phyloP scores from a whole-genome alignment of 2,797 vertebrate species.

The Corythornis leucogaster region DNA sequence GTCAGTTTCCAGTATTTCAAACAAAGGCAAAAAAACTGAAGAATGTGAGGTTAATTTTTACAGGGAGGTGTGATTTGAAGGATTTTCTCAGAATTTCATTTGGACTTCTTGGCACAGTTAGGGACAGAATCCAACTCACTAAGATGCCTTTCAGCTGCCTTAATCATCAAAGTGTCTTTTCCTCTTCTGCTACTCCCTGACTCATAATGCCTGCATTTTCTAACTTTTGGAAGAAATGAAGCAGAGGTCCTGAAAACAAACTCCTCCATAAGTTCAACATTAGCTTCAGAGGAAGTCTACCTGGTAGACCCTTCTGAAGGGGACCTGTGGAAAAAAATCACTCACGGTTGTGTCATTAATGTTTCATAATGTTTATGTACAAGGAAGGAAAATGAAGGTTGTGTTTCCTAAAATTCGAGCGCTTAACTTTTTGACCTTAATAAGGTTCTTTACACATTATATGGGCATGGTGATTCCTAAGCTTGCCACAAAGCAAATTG shows the following conservation, averaged over 20 bases:
- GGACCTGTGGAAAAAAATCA: slow-evolving; percentile 32
- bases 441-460: slow-evolving; percentile 27
- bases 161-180: slow-evolving; percentile 14
- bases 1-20: not conserved
- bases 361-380: slow-evolving; percentile 38
- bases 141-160: slow-evolving; percentile 2
- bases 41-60: not conserved
- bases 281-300: not conserved
- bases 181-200: slow-evolving; percentile 8
- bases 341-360: not conserved
- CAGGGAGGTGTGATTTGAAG: not conserved
- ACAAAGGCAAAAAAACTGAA: not conserved
- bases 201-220: slow-evolving; percentile 36
- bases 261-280: not conserved
- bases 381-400: slow-evolving; percentile 9
- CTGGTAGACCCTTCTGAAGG: not conserved
- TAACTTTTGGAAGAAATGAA: slow-evolving; percentile 28
- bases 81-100: slow-evolving; percentile 28
- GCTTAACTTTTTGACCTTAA: slow-evolving; percentile 57
- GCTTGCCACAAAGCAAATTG: slow-evolving; percentile 30
- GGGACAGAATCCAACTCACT: not conserved
- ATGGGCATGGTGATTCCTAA: not conserved
- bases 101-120: not conserved
- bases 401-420: slow-evolving; percentile 21
- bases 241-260: slow-evolving; percentile 2